Evolutionary conservation across 2,113 vertebrate genomes (phyloP).

Genomic region (Archilochus colubris): DNA sequence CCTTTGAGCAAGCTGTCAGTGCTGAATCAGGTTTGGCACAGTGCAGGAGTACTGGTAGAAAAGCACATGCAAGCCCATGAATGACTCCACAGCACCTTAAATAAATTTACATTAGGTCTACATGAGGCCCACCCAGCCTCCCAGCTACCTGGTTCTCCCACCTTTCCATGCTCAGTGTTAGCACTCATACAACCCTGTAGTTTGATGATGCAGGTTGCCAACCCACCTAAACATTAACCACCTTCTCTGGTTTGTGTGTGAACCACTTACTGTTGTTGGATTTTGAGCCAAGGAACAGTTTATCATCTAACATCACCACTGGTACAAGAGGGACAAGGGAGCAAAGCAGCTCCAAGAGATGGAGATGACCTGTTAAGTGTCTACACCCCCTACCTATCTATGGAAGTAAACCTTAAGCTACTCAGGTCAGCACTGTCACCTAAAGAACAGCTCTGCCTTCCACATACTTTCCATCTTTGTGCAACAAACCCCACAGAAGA

Average conservation of each 20-base stretch:
- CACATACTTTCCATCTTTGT: neutral
- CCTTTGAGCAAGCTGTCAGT: neutral
- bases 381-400: neutral
- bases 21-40: neutral
- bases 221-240: neutral
- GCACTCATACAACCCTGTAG: neutral
- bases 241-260: neutral
- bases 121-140: neutral
- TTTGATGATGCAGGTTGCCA: fast-evolving
- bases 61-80: neutral
- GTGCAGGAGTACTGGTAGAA: fast-evolving
- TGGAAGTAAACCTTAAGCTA: neutral
- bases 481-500: neutral
- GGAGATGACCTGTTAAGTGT: neutral
- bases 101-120: neutral
- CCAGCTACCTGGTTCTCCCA: neutral
- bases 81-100: neutral
- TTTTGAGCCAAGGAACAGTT: neutral
- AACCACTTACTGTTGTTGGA: neutral
- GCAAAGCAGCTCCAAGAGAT: neutral
- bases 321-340: neutral
- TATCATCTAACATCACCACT: neutral
- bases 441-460: neutral
- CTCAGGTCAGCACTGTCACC: neutral
- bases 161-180: fast-evolving